Percentiles rank a stretch among this genome's conserved stretches.
Conservation (phyloP, 2,888 invertebrate species). For the Tenthredo distinguenda region DNA sequence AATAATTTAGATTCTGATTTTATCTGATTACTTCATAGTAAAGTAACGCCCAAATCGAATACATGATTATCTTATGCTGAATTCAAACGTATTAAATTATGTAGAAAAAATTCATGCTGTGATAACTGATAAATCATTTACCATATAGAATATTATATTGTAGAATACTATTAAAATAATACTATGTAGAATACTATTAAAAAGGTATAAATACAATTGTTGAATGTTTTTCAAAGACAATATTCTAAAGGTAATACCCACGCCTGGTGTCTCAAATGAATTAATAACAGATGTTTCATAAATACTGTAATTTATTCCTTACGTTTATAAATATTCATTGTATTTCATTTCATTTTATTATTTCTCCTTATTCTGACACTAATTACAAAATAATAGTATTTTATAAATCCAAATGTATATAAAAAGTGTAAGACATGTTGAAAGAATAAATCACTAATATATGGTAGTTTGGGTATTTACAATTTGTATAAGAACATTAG, state of each 20-base stretch:
- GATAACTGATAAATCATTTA: not conserved
- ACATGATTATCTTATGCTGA: not conserved
- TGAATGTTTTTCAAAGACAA: not conserved
- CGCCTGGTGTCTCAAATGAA: not conserved
- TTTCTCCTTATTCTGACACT: slow-evolving; percentile 40
- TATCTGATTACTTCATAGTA: not conserved
- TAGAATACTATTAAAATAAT: too few species aligned
- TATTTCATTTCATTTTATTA: slow-evolving; percentile 23
- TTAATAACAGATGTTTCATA: not conserved
- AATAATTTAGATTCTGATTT: not conserved
- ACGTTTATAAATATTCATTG: slow-evolving; percentile 5
- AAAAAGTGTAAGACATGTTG: slow-evolving; percentile 43
- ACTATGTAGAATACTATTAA: too few species aligned
- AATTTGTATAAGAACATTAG: slow-evolving; percentile 39
- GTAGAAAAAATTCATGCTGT: not conserved
- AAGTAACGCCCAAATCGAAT: not conserved
- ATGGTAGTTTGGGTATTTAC: slow-evolving; percentile 43
- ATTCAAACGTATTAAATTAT: not conserved
- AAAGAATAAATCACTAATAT: slow-evolving; percentile 5
- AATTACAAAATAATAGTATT: slow-evolving; percentile 59
- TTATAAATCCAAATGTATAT: slow-evolving; percentile 55
- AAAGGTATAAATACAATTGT: not conserved
- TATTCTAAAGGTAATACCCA: not conserved
- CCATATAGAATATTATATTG: not conserved
- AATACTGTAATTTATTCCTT: slow-evolving; percentile 11